Evolutionary conservation across 2,888 invertebrate genomes (phyloP).

Genomic region (Cephus pulcher): DNA sequence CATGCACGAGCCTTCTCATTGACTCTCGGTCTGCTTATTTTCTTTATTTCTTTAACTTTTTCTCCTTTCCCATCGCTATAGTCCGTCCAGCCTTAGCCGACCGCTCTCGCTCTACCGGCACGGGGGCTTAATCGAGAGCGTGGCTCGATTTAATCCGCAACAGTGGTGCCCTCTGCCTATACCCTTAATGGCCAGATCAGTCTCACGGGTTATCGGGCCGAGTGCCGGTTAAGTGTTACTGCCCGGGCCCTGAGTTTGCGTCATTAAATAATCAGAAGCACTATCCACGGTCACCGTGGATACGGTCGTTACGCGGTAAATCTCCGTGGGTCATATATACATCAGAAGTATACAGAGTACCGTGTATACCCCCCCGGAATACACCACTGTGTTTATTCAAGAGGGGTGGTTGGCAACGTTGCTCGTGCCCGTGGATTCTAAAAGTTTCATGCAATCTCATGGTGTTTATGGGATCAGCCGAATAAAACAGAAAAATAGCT

Average conservation of each 20-base stretch:
- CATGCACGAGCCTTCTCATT: not conserved
- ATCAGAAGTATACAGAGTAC: not conserved
- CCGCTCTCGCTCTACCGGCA: not conserved
- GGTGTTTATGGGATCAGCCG: constrained; percentile 24
- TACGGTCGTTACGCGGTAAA: constrained; percentile 17
- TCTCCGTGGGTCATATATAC: constrained; percentile 3
- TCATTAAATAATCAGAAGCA: constrained; percentile 23
- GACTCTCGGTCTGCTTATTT: not conserved
- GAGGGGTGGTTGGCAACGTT: not conserved
- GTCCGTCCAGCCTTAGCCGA: not conserved
- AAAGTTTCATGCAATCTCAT: constrained; percentile 25
- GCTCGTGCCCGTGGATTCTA: constrained; percentile 12
- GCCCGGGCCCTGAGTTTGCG: constrained; percentile 7
- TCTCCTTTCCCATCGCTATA: not conserved
- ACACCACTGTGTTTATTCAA: not conserved
- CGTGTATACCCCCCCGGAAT: not conserved
- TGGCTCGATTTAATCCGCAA: not conserved
- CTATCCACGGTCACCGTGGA: constrained; percentile 18
- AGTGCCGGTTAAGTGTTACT: constrained; percentile 1
- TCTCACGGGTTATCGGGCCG: not conserved
- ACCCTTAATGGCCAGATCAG: not conserved
- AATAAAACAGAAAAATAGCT: constrained; percentile 24
- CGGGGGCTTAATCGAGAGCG: not conserved
- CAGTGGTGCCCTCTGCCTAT: not conserved
- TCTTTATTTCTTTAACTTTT: not conserved